Evolutionary conservation across 2,888 invertebrate genomes (phyloP).

Genomic region (Netelia melanura): DNA sequence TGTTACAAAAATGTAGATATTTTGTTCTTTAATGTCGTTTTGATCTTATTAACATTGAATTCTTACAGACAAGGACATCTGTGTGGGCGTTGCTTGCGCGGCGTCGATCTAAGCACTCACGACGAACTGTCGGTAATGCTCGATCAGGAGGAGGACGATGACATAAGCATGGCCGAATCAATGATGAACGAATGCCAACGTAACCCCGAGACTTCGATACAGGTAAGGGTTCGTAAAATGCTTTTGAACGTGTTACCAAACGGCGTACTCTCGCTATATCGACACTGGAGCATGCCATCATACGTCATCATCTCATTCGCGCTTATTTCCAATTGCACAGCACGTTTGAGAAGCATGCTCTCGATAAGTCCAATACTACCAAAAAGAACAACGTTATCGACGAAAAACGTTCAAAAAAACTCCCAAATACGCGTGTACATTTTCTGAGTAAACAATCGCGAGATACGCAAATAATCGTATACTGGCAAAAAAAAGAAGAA

Average conservation of each 20-base stretch:
- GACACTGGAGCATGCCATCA: conserved; percentile 30
- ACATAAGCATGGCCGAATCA: conserved; percentile 88
- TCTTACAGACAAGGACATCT: conserved; percentile 91
- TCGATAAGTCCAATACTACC: too few relatives aligned
- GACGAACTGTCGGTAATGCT: conserved; percentile 89
- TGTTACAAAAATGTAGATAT: neutral
- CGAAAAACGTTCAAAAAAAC: neutral
- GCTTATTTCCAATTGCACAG: too few relatives aligned
- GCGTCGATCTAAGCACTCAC: conserved; percentile 86
- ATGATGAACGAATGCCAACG: conserved; percentile 77
- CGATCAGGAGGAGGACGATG: conserved; percentile 91
- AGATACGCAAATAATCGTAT: too few relatives aligned
- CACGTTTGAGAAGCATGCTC: too few relatives aligned
- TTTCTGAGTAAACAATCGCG: too few relatives aligned
- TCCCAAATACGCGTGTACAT: neutral
- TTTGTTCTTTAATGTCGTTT: neutral
- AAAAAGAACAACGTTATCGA: too few relatives aligned
- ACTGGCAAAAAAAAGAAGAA: neutral
- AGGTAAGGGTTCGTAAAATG: conserved; percentile 75
- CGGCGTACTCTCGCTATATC: too few relatives aligned
- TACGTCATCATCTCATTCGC: neutral
- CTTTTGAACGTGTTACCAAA: too few relatives aligned
- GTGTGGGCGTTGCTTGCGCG: conserved; percentile 92
- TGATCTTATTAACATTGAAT: neutral
- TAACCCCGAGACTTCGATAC: conserved; percentile 75